Evolutionary conservation across 1,140 invertebrate genomes (phyloP), one percentile per base, ranked within the genome.

Genomic region (Solen grandis): DNA sequence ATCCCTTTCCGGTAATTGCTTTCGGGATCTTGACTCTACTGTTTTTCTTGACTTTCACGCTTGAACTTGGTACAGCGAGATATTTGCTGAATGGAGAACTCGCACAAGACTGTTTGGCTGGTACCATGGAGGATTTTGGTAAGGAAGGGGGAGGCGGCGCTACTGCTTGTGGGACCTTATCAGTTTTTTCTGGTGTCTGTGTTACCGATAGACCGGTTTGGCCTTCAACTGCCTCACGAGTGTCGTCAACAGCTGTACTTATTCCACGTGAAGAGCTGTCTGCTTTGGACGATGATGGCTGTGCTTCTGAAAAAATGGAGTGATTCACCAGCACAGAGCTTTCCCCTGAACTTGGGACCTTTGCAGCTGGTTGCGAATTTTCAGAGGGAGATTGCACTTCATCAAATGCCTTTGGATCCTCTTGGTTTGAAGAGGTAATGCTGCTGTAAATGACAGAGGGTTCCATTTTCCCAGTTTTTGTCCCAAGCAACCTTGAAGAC

Each of bases 401-500:
- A n/a, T n/a, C 72, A 38, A 10, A 74, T 59, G 13, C 22, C 35
- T 19, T 74, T 35, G 4, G 16, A 31, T 59, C 72, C 60, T 16
- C 22, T 46, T 25, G 14, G 22, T 62, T 74, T 74, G 29, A 74
- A 46, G 2, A 19, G 8, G 16, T 83, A 63, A 62, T 70, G 50
- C 25, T 73, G 33, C 0, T 80, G 63, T 10, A 59, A 68, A 54
- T 74, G 80, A n/a, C 79, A 14, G 36, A 79, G 25, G 0, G 80
- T 65, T 1, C 55, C 50, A 57, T 80, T 80, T n/a, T 73, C 68
- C 14, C 31, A n/a, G n/a, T n/a, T n/a, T n/a, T n/a, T n/a, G n/a
- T n/a, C n/a, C n/a, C n/a, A n/a, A n/a, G n/a, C n/a, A n/a, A n/a
- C n/a, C n/a, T n/a, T n/a, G n/a, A n/a, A n/a, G n/a, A n/a, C n/a